Base-by-base conservation (phyloP, 2,888 invertebrate genomes). In the Patella caerulea region DNA sequence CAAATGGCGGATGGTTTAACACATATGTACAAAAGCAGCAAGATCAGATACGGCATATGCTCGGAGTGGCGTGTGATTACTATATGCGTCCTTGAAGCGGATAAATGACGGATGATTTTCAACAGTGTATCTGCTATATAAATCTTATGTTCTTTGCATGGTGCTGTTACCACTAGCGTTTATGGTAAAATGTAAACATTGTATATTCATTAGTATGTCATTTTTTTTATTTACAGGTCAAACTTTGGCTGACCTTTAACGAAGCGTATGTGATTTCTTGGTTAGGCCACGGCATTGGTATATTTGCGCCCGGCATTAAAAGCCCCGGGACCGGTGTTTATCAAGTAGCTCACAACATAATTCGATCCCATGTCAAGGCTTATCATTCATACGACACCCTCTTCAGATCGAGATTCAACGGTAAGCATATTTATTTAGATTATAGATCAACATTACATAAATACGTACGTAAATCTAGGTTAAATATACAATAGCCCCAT, bases 191-290 rank as follows among this genome's bases (percentile, higher is more conserved):
- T 45, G 14, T n/a, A 19, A 24, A 69, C 24, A 34, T 75, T 45
- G 45, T 9, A 45, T 45, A 45, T 9, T 45, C 45, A 45, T 45
- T 45, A 9, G 7, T 45, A 45, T 45, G 45, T 45, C 45, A 34
- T 34, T 34, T 29, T 3, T 3, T 3, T 74, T 74, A 2, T 71
- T 19, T 77, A 9, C 71, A 86, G 88, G 88, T 90, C 0, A 86
- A 94, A 86, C 93, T 92, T 72, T 96, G 96, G 96, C 93, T 95
- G 19, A 96, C 96, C 0, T 94, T 96, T 83, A 96, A 96, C 88
- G 96, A 96, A 87, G 95, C 95, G 4, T 93, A 75, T 52, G 81
- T 79, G 3, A 79, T 85, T 15, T 83, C 84, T 29, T 83, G 80
- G 78, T 73, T 85, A 19, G 86, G 86, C 0, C 84, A 87, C 75